Conservation (phyloP, 2,113 vertebrate species). For the Columbina picui region DNA sequence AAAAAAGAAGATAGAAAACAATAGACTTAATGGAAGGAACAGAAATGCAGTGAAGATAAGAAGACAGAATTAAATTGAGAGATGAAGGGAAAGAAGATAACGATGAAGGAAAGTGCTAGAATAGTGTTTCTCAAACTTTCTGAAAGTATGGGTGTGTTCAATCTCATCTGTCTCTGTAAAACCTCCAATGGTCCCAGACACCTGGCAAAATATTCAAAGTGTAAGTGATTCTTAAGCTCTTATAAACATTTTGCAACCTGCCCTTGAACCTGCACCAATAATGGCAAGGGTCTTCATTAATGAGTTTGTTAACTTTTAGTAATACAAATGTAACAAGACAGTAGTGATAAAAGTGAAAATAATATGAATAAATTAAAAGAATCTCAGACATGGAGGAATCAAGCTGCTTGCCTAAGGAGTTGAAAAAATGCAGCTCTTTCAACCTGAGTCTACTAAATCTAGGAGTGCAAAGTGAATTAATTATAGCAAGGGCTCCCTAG, state of each 20-base stretch:
- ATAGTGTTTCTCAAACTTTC: background rate
- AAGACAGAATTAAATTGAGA: background rate
- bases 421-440: background rate
- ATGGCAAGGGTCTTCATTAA: background rate
- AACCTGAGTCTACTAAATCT: background rate
- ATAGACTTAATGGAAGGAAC: background rate
- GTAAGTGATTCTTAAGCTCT: background rate
- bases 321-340: background rate
- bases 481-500: background rate
- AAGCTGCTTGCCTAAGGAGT: background rate
- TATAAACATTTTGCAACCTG: background rate
- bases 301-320: background rate
- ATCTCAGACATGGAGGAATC: background rate
- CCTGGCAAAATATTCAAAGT: background rate
- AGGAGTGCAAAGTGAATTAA: background rate
- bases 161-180: background rate
- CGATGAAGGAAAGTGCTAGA: background rate
- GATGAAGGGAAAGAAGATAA: constrained; percentile 27
- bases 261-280: background rate
- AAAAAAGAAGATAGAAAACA: background rate
- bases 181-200: background rate
- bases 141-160: background rate
- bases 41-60: constrained; percentile 29
- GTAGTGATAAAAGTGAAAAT: background rate
- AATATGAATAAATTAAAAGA: background rate